These are phyloP conservation scores for Nemoura dubitans DNA, from an alignment of 2,888 invertebrate species.

Conservation along the genomic window DNA sequence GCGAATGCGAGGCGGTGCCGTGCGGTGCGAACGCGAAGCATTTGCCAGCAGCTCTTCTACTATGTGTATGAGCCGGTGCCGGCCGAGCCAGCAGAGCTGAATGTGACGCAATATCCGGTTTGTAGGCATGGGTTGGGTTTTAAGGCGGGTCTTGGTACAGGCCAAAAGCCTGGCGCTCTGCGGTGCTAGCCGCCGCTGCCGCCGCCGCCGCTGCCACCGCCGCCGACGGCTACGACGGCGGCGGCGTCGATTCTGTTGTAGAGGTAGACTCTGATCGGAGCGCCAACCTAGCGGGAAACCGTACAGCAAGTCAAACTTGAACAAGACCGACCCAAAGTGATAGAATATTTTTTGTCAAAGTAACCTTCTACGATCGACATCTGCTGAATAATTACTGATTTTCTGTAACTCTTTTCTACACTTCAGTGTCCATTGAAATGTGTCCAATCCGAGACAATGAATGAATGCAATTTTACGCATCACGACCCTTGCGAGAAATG, in stretches of 20 bases:
- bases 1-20: no score
- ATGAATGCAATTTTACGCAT: slow-evolving; percentile 8
- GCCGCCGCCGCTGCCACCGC: no score
- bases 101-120: slow-evolving; percentile 45
- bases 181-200: neutral
- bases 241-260: no score
- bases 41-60: neutral
- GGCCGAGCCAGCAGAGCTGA: slow-evolving; percentile 56
- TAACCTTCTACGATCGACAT: neutral
- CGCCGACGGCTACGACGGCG: no score
- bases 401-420: neutral
- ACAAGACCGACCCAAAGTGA: no score
- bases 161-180: slow-evolving; percentile 63
- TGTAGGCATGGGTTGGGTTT: slow-evolving; percentile 45
- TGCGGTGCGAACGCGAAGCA: no score
- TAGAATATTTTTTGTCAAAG: neutral
- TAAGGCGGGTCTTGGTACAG: slow-evolving; percentile 59
- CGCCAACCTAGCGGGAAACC: no score
- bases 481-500: neutral
- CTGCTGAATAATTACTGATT: neutral
- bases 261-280: no score
- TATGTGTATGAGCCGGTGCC: slow-evolving; percentile 50
- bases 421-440: neutral
- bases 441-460: neutral
- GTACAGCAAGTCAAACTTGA: no score